Evolutionary conservation across 2,888 invertebrate genomes (phyloP), one percentile per base, ranked within the genome.

Genomic region (Rotaria macrura): DNA sequence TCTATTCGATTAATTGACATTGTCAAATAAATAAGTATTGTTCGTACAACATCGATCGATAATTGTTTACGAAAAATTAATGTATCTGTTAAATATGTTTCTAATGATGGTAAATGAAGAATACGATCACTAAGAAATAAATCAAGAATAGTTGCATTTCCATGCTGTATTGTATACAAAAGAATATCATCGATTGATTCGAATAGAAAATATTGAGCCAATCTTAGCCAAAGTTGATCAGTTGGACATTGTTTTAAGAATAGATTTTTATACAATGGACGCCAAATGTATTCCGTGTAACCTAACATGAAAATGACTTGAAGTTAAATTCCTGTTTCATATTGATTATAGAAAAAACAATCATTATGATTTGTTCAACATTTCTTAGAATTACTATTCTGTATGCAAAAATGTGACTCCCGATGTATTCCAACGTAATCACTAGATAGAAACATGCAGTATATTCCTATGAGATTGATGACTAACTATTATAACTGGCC

Each of bases 121-220:
- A 65, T 65, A 20, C 38, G 65, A 65, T 65, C 65, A 65, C 65
- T 65, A 65, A 65, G 65, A 34, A 65, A 65, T 65, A 65, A 65
- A 65, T 65, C 65, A 65, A 65, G 65, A 3, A 20, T 34, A 6
- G 17, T 34, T 20, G 34, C 65, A 65, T 65, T 65, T 14, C 38
- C 34, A 34, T 65, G 65, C 38, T 65, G 20, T 5, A 65, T 65
- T 14, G 38, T 65, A 34, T 65, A 65, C 1, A 65, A 34, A 20
- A 65, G 34, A 38, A 65, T 34, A 65, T 65, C 38, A 34, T 65
- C 65, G 20, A 65, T 65, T 29, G 65, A 34, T 65, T 65, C 38
- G 0, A 65, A 65, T 4, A 65, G 34, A 65, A 65, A 65, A 34
- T 65, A 65, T 34, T 65, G 65, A 20, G 34, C 65, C 38, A 65